Evolutionary conservation across 2,888 invertebrate genomes (phyloP).

Genomic region (Automeris io): DNA sequence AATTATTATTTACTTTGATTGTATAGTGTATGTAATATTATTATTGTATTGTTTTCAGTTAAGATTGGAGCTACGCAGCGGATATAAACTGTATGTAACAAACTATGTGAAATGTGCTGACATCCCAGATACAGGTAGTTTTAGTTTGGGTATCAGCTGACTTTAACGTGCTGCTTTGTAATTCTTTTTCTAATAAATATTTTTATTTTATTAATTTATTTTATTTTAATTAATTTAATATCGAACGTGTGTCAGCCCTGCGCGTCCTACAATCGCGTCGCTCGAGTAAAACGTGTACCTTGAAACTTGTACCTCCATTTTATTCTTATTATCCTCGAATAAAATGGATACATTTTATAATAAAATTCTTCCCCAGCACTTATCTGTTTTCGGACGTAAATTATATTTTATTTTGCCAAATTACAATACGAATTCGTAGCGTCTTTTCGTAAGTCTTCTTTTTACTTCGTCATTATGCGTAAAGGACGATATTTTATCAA

Average conservation of each 20-base stretch:
- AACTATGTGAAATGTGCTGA: no score
- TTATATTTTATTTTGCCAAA: constrained; percentile 19
- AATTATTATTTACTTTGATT: no score
- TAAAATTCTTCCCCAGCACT: constrained; percentile 45
- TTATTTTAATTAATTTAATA: no score
- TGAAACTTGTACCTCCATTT: constrained; percentile 14
- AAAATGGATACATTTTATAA: constrained; percentile 35
- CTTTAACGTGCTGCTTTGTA: no score
- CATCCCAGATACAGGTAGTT: no score
- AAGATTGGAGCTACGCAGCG: no score
- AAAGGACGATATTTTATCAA: background rate
- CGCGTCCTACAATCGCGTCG: constrained; percentile 28
- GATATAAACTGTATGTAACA: no score
- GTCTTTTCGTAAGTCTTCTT: constrained; percentile 17
- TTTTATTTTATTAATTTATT: no score
- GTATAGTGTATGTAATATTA: no score
- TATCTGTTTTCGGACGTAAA: constrained; percentile 29
- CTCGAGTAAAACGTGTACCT: constrained; percentile 40
- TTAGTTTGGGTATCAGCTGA: no score
- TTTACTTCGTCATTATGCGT: background rate
- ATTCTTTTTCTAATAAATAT: no score
- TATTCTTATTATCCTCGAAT: constrained; percentile 43
- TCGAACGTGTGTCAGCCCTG: constrained; percentile 32
- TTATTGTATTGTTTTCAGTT: no score
- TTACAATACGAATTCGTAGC: constrained; percentile 26